Conservation (phyloP, 2,797 vertebrate species). For the Gadopsis marmoratus region DNA sequence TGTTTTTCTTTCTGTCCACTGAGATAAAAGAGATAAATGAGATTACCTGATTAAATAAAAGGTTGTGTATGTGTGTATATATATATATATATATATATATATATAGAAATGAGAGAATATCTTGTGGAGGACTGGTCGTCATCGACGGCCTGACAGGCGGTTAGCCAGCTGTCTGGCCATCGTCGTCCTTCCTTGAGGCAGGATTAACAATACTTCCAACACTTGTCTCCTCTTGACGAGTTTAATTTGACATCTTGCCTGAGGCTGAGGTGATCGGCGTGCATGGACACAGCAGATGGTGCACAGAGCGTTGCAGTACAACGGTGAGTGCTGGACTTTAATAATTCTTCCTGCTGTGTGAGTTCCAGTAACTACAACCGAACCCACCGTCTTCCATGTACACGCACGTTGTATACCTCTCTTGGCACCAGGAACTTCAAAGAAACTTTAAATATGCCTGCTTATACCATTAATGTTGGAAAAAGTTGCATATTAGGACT, state of each 20-base stretch:
- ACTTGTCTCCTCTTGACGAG: constrained; percentile 35
- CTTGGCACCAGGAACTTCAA: not conserved
- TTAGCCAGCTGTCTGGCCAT: no score
- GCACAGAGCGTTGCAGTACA: constrained; percentile 16
- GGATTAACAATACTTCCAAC: not conserved
- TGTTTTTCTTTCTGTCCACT: no score
- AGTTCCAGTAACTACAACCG: not conserved
- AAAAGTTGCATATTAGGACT: constrained; percentile 15
- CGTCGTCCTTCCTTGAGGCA: no score
- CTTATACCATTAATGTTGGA: constrained; percentile 19
- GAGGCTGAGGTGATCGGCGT: constrained; percentile 26
- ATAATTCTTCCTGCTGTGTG: not conserved
- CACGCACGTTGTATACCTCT: not conserved
- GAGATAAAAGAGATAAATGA: no score
- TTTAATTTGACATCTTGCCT: constrained; percentile 24
- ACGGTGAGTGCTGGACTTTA: not conserved
- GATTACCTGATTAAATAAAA: no score
- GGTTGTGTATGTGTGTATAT: no score
- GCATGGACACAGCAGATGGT: constrained; percentile 31
- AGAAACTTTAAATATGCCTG: not conserved
- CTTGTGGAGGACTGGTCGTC: no score
- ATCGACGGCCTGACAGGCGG: no score
- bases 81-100: no score
- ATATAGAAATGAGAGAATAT: no score
- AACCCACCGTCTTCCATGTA: not conserved